phyloP scores from a whole-genome alignment of 2,888 invertebrate species.

The Athripsodes cinereus region DNA sequence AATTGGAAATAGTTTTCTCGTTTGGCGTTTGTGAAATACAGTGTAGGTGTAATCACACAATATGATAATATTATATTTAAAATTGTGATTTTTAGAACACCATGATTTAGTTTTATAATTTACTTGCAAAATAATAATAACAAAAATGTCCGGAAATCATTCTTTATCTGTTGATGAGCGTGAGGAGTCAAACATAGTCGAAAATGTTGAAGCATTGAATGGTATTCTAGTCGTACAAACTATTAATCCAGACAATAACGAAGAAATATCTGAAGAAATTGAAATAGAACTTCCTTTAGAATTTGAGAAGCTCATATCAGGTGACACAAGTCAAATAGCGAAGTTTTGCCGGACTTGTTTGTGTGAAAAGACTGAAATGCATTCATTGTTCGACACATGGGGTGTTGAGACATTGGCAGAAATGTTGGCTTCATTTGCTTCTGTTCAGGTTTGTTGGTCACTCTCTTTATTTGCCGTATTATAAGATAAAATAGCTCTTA shows the following conservation, averaged over 20 bases:
- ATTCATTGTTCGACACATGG: conserved; percentile 35
- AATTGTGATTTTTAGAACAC: too few relatives aligned
- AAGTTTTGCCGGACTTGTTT: conserved; percentile 47
- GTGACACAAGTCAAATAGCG: conserved; percentile 19
- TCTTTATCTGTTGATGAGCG: not conserved
- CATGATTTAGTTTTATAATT: too few relatives aligned
- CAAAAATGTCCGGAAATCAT: not conserved
- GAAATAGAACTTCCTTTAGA: conserved; percentile 22
- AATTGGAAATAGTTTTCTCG: too few relatives aligned
- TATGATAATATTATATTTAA: too few relatives aligned
- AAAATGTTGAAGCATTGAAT: conserved; percentile 10
- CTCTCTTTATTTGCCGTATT: too few relatives aligned
- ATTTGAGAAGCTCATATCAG: conserved; percentile 20
- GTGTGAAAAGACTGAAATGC: conserved; percentile 35
- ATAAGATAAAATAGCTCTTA: too few relatives aligned
- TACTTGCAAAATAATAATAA: too few relatives aligned
- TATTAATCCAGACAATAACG: conserved; percentile 8
- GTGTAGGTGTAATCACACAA: too few relatives aligned
- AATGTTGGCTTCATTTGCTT: conserved; percentile 38
- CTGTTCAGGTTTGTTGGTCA: conserved; percentile 35
- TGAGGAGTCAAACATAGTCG: not conserved
- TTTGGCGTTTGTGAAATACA: too few relatives aligned
- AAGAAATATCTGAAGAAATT: conserved; percentile 17
- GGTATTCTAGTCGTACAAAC: conserved; percentile 19
- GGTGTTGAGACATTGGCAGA: conserved; percentile 34